phyloP scores from a whole-genome alignment of 2,888 invertebrate genomes.

The Platypus cylindrus region DNA sequence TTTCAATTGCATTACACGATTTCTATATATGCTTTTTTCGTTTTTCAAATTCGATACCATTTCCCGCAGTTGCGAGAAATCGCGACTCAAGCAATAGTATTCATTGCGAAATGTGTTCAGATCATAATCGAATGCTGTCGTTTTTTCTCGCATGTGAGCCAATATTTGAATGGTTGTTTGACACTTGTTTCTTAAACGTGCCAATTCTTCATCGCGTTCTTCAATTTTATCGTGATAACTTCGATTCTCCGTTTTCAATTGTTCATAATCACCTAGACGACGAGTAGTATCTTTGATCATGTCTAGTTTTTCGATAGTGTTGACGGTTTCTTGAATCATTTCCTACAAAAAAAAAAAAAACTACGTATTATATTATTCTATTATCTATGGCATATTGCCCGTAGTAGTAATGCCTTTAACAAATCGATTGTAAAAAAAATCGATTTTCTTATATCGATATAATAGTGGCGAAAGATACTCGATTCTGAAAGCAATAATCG shows the following conservation, averaged over 20 bases:
- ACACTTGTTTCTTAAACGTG: conserved; percentile 36
- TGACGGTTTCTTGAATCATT: conserved; percentile 25
- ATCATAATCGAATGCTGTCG: conserved; percentile 31
- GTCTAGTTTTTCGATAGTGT: conserved; percentile 28
- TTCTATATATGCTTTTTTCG: conserved; percentile 33
- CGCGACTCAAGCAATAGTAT: not conserved
- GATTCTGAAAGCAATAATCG: too few relatives aligned
- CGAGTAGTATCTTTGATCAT: conserved; percentile 38
- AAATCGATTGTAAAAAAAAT: too few relatives aligned
- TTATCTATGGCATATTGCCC: too few relatives aligned
- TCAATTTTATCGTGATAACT: conserved; percentile 41
- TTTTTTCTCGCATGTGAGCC: conserved; percentile 42
- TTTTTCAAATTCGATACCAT: conserved; percentile 30
- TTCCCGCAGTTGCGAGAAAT: conserved; percentile 18
- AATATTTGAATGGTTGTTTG: conserved; percentile 37
- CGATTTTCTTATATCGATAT: too few relatives aligned
- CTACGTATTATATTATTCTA: not conserved
- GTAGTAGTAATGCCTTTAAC: too few relatives aligned
- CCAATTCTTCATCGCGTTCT: conserved; percentile 41
- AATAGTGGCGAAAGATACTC: too few relatives aligned
- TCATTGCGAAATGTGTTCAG: conserved; percentile 20
- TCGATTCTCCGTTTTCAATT: conserved; percentile 42
- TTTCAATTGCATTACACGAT: conserved; percentile 31
- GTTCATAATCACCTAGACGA: conserved; percentile 42
- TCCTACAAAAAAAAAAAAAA: conserved; percentile 10